phyloP scores from a whole-genome alignment of 2,113 vertebrate species.

The Acrocephalus kingi region DNA sequence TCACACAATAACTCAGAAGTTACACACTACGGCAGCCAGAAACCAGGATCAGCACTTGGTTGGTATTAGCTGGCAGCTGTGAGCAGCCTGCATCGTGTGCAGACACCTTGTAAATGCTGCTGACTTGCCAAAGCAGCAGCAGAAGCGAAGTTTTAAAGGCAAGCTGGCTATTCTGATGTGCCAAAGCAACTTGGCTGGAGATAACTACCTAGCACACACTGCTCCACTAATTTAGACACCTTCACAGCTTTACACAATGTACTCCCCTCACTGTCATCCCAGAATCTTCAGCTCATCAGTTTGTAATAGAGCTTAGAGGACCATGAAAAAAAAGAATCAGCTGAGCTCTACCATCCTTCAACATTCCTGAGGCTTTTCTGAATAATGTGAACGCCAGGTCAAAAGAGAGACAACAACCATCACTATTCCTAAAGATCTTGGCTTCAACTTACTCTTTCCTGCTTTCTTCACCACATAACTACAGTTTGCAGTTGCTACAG shows the following conservation, averaged over 20 bases:
- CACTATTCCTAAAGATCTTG: neutral
- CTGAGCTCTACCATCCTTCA: neutral
- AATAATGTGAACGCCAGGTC: neutral
- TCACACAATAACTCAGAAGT: constrained; percentile 47
- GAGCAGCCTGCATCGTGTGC: neutral
- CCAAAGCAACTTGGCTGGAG: neutral
- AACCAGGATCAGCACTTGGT: constrained; percentile 1
- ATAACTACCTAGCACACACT: neutral
- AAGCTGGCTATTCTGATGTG: constrained; percentile 32
- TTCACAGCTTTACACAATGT: neutral
- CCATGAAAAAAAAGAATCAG: neutral
- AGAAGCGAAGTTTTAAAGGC: constrained; percentile 27
- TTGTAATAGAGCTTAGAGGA: neutral
- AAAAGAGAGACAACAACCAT: neutral
- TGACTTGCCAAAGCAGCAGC: constrained; percentile 30
- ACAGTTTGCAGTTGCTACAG: neutral
- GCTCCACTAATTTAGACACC: neutral
- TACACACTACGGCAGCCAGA: constrained; percentile 31
- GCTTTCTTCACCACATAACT: neutral
- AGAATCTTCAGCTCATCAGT: neutral
- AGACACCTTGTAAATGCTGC: neutral
- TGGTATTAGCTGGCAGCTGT: neutral
- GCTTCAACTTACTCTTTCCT: neutral
- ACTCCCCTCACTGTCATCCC: neutral
- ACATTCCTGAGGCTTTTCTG: neutral